Conservation (phyloP, 2,888 invertebrate species). For the Meganola albula region DNA sequence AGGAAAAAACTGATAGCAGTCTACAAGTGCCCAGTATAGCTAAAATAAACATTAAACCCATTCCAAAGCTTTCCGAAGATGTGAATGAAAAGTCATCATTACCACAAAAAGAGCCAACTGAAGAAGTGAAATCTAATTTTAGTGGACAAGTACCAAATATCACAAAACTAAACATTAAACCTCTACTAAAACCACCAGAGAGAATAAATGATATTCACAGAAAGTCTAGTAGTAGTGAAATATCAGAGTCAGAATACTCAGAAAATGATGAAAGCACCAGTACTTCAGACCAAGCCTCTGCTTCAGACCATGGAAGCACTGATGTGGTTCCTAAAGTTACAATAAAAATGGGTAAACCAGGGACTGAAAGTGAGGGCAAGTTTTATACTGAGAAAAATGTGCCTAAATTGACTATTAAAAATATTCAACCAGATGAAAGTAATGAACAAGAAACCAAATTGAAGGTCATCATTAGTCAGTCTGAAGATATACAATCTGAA, state of each 20-base stretch:
- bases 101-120: constrained; percentile 30
- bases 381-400: constrained; percentile 66
- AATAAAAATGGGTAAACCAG: constrained; percentile 67
- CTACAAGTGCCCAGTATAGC: constrained; percentile 54
- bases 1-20: constrained; percentile 23
- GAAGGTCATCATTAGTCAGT: constrained; percentile 58
- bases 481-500: constrained; percentile 52
- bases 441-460: constrained; percentile 56
- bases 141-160: constrained; percentile 56
- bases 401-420: constrained; percentile 66
- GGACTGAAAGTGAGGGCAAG: constrained; percentile 63
- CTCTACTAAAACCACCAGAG: constrained; percentile 64
- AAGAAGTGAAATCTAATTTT: constrained; percentile 27
- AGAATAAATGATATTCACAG: constrained; percentile 66
- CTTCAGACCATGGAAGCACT: constrained; percentile 57
- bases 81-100: constrained; percentile 52
- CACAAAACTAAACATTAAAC: constrained; percentile 71
- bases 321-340: constrained; percentile 68
- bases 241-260: constrained; percentile 73
- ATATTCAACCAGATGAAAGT: constrained; percentile 53
- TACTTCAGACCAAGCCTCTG: constrained; percentile 61
- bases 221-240: constrained; percentile 73
- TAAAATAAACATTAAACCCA: constrained; percentile 69
- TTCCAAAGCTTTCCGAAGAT: constrained; percentile 57
- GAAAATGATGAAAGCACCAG: constrained; percentile 75